Conservation (phyloP, 2,113 vertebrate genomes). For the Sylvia atricapilla region DNA sequence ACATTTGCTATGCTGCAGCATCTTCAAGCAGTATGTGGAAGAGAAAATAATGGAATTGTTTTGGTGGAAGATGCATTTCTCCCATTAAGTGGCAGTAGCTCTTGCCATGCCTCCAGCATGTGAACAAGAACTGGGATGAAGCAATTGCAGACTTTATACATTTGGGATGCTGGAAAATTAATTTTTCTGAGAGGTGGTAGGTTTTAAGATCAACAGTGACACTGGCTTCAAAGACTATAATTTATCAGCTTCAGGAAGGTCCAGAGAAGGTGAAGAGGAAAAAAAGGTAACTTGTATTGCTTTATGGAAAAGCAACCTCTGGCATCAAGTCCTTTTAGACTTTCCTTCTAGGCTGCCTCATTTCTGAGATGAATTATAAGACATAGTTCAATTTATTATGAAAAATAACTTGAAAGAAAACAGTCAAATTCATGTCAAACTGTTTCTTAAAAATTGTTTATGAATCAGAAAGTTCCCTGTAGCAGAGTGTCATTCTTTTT, state of each 20-base stretch:
- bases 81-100: not conserved
- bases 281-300: not conserved
- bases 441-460: not conserved
- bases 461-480: not conserved
- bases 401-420: not conserved
- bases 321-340: not conserved
- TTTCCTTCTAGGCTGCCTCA: not conserved
- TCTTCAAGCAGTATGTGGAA: not conserved
- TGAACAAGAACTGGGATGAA: not conserved
- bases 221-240: not conserved
- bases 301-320: not conserved
- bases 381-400: not conserved
- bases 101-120: not conserved
- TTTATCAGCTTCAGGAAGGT: not conserved
- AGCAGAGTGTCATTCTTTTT: not conserved
- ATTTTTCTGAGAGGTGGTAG: not conserved
- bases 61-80: not conserved
- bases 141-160: not conserved
- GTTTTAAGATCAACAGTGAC: not conserved
- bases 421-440: not conserved
- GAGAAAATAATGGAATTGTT: not conserved
- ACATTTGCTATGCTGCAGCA: not conserved
- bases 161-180: not conserved
- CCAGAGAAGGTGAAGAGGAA: not conserved
- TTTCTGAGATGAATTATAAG: not conserved